Evolutionary conservation across 2,888 invertebrate species (phyloP).

Genomic region (Brenthis hecate): DNA sequence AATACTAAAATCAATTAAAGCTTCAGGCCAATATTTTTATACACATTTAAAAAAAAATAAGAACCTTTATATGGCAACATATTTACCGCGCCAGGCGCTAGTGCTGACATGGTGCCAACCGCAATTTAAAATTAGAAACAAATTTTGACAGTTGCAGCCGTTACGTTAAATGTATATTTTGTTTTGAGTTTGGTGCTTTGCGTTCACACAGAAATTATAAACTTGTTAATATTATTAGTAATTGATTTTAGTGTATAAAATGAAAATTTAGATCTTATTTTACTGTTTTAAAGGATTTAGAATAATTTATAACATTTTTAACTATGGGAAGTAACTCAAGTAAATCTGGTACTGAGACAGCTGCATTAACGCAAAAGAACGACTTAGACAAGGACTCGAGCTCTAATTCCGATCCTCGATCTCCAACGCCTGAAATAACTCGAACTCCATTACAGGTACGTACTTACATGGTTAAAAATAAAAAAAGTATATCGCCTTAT

Average conservation of each 20-base stretch:
- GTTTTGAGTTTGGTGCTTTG: conserved; percentile 48
- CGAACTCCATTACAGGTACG: conserved; percentile 83
- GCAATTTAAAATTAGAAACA: conserved; percentile 61
- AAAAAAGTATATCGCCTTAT: not conserved
- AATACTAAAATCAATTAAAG: too few species aligned
- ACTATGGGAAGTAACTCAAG: conserved; percentile 73
- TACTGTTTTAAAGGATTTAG: conserved; percentile 1
- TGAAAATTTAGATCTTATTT: conserved; percentile 25
- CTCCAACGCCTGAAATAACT: conserved; percentile 82
- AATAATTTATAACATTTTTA: conserved; percentile 15
- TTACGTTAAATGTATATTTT: conserved; percentile 48
- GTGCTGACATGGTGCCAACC: conserved; percentile 23
- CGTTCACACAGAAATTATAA: conserved; percentile 14
- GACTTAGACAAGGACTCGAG: conserved; percentile 56
- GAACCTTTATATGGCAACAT: too few species aligned
- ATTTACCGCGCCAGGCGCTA: too few species aligned
- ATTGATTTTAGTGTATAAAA: conserved; percentile 13
- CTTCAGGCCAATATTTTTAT: too few species aligned
- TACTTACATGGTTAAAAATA: conserved; percentile 21
- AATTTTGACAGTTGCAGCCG: conserved; percentile 64
- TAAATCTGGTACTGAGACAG: conserved; percentile 59
- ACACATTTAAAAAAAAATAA: too few species aligned
- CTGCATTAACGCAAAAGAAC: conserved; percentile 54
- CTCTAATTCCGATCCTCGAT: conserved; percentile 79
- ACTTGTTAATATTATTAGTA: conserved; percentile 33